Evolutionary conservation across 2,797 vertebrate genomes (phyloP), one percentile per base, ranked within the genome.

Genomic region (Paratrypauchen microcephalus): DNA sequence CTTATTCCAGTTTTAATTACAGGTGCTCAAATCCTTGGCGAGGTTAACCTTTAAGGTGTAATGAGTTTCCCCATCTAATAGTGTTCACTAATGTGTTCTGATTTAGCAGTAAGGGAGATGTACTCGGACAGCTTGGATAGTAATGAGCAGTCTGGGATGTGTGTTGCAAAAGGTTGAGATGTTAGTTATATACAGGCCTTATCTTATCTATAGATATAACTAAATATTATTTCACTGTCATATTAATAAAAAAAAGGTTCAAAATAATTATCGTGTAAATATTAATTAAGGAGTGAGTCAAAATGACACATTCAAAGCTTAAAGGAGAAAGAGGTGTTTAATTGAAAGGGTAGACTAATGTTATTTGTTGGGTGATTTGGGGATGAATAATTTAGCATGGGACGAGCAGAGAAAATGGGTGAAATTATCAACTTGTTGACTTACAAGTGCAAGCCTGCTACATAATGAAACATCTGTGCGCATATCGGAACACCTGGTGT

Each of bases 381-480:
- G 81, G 59, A 86, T 88, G 80, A 92, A 89, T 90, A 86, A 89
- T 86, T 89, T 75, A 90, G 77, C 72, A 83, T 70, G 66, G 39
- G 39, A 68, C 73, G 41, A 78, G 67, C 45, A 63, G 78, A 76
- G 77, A 78, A 87, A 88, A 90, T 88, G 86, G 68, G 81, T 89
- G 83, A 90, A 79, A 83, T 65, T 86, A 89, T 86, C 82, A 76
- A 80, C 77, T 78, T 81, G 85, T 83, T 90, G 86, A 88, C 87
- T 88, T 84, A 78, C 41, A 72, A 84, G 78, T 56, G 73, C 72
- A 59, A 81, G 80, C 66, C 68, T 41, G 77, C 89, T 90, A 88
- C 85, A 86, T 87, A 83, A 89, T 82, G 82, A 83, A 88, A 85
- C 89, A 92, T 89, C 86, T 91, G 89, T 80, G 89, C 71, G 77